Evolutionary conservation across 2,797 vertebrate species (phyloP), one percentile per base, ranked within the genome.

Genomic region (Myiotriccus ornatus): DNA sequence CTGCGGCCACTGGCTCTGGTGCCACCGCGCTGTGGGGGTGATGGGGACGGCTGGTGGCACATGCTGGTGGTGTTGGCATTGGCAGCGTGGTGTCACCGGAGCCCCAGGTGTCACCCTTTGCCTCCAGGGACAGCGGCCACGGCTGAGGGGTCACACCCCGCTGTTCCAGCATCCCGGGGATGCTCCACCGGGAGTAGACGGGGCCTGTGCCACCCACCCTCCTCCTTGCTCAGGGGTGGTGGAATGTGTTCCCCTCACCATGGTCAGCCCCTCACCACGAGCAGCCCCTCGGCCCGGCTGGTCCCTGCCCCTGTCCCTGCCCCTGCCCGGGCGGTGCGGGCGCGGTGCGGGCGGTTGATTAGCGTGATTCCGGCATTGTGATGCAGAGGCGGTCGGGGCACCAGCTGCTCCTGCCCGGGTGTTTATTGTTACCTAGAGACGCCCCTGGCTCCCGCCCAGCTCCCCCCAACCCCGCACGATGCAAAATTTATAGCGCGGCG

Each of bases 401-500:
- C 97, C 98, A 98, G 98, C 98, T 98, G 98, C 97, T 97, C 96
- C 97, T 97, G 97, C 98, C 97, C 97, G 96, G 96, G 98, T 97
- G 97, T 98, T 98, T 98, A 98, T 97, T 97, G 98, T 98, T 97
- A 98, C 98, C 98, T 97, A 98, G 98, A 98, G 98, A 98, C 98
- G 97, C 97, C 97, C 97, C 97, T 98, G 98, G 98, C 98, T 95
- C 96, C 97, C 96, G 96, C 97, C 98, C 98, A 98, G 97, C 95
- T 95, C 84, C 95, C 93, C 93, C 94, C 95, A 79, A 68, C 85
- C 85, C 85, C 85, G 76, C 89, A 96, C 96, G 94, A 97, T 97
- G 95, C 92, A 97, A 98, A 98, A 98, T 98, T 98, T 98, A 98
- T 98, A 95, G 97, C 96, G 84, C 96, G 93, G 94, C 96, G 93